phyloP scores from a whole-genome alignment of 2,113 vertebrate genomes.

The Phalacrocorax pelagicus region DNA sequence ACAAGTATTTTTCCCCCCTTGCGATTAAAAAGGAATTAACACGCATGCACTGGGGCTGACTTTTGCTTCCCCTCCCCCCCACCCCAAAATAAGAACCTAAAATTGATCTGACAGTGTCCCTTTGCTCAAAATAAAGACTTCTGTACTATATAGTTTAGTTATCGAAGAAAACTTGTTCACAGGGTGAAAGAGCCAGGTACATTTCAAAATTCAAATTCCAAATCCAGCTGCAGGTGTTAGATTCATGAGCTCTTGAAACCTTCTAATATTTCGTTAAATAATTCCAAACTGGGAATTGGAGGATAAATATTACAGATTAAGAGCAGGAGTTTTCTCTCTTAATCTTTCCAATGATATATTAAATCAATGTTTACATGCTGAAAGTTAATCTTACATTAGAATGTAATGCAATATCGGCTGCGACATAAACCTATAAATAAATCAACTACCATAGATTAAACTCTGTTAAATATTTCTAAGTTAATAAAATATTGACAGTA shows the following conservation, averaged over 20 bases:
- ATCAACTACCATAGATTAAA: slow-evolving; percentile 78
- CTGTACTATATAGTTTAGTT: background rate
- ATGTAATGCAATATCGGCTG: slow-evolving; percentile 78
- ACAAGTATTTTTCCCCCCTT: background rate
- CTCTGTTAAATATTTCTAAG: slow-evolving; percentile 82
- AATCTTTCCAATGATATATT: slow-evolving; percentile 66
- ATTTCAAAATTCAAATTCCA: background rate
- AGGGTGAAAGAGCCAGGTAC: background rate
- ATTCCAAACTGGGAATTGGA: slow-evolving; percentile 44
- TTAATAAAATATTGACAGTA: slow-evolving; percentile 83
- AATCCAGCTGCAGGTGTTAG: background rate
- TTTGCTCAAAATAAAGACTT: slow-evolving; percentile 50
- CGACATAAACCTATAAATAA: slow-evolving; percentile 80
- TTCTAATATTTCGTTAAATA: background rate
- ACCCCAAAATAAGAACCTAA: background rate
- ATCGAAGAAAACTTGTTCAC: background rate
- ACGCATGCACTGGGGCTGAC: background rate
- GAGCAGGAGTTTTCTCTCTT: slow-evolving; percentile 70
- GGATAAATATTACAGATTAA: slow-evolving; percentile 66
- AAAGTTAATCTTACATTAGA: slow-evolving; percentile 82
- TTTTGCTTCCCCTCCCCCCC: background rate
- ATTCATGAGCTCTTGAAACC: background rate
- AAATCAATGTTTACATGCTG: slow-evolving; percentile 69
- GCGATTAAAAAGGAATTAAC: background rate
- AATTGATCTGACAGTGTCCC: slow-evolving; percentile 35